Conservation (phyloP, 2,888 invertebrate species). For the Trissolcus japonicus region DNA sequence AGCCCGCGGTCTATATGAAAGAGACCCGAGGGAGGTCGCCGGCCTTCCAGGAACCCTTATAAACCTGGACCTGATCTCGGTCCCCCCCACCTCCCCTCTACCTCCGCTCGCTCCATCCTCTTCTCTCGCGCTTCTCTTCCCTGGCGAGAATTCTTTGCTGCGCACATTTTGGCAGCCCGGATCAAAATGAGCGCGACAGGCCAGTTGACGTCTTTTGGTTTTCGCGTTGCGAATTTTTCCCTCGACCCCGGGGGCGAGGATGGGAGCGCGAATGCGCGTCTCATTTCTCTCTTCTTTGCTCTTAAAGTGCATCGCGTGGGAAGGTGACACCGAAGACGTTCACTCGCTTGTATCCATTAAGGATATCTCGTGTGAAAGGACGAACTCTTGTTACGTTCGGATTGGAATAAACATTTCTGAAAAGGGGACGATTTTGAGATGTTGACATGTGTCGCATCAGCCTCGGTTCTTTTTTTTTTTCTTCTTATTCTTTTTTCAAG, state of each 20-base stretch:
- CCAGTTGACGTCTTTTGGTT: not conserved
- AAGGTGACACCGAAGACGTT: slow-evolving; percentile 65
- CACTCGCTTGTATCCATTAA: slow-evolving; percentile 61
- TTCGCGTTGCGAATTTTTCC: no score
- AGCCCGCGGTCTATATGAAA: slow-evolving; percentile 72
- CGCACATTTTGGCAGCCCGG: not conserved
- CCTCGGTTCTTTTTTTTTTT: slow-evolving; percentile 9
- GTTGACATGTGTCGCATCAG: slow-evolving; percentile 35
- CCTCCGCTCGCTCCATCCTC: slow-evolving; percentile 22
- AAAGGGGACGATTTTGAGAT: slow-evolving; percentile 41
- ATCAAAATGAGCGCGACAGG: slow-evolving; percentile 1
- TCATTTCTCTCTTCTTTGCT: slow-evolving; percentile 51
- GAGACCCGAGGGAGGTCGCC: slow-evolving; percentile 72
- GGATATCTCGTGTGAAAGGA: slow-evolving; percentile 59
- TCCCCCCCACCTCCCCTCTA: slow-evolving; percentile 50
- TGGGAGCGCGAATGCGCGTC: slow-evolving; percentile 4
- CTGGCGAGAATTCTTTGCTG: not conserved
- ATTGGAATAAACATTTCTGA: slow-evolving; percentile 52
- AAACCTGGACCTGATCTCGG: slow-evolving; percentile 71
- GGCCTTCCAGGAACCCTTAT: slow-evolving; percentile 75
- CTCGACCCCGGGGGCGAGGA: not conserved
- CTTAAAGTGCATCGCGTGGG: slow-evolving; percentile 65
- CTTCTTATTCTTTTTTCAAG: not conserved
- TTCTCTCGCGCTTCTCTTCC: slow-evolving; percentile 19
- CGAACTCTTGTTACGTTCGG: slow-evolving; percentile 55